Evolutionary conservation across 2,797 vertebrate genomes (phyloP).

Genomic region (Spinus pinus): DNA sequence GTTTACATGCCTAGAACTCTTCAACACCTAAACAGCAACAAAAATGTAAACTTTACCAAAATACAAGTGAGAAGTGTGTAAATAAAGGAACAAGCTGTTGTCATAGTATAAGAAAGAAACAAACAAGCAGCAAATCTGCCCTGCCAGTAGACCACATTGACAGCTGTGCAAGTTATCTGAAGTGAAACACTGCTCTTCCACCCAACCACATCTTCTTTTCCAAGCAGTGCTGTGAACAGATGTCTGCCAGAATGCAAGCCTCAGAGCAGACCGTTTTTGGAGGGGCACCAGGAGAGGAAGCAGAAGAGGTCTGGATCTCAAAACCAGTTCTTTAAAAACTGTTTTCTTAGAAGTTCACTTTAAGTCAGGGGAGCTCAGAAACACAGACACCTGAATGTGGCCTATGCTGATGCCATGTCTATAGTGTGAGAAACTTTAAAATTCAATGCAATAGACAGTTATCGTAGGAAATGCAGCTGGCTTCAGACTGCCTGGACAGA

Average conservation of each 20-base stretch:
- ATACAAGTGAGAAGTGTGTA: neutral
- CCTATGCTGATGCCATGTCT: neutral
- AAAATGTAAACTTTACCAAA: neutral
- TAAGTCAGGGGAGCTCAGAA: neutral
- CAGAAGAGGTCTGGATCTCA: neutral
- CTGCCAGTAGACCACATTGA: neutral
- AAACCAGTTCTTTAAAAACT: neutral
- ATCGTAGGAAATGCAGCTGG: neutral
- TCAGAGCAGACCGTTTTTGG: neutral
- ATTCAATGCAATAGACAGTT: neutral
- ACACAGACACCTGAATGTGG: neutral
- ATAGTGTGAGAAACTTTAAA: neutral
- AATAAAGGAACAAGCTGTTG: neutral
- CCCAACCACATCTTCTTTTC: slow-evolving; percentile 30
- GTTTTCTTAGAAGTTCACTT: neutral
- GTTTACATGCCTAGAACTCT: neutral
- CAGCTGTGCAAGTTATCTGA: neutral
- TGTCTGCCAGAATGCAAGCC: neutral
- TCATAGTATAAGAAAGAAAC: neutral
- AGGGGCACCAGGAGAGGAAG: slow-evolving; percentile 21
- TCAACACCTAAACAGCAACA: neutral
- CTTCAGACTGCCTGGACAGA: neutral
- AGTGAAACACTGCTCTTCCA: neutral
- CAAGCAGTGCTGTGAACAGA: neutral
- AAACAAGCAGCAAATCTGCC: neutral